Conservation (phyloP, 2,888 invertebrate genomes). For the Serripes groenlandicus region DNA sequence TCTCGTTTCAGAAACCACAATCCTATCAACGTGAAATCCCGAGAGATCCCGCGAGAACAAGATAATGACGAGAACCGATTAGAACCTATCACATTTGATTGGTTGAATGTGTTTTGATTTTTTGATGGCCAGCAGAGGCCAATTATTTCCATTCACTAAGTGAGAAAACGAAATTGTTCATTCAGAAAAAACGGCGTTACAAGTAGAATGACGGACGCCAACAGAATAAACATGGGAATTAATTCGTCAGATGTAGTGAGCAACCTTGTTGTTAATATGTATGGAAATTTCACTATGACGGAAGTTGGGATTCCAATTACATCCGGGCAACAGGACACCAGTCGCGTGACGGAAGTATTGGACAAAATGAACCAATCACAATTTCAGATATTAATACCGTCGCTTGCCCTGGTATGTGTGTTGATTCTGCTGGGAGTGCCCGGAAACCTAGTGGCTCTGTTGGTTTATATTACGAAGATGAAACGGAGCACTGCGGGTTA, state of each 20-base stretch:
- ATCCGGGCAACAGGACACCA: slow-evolving; percentile 12
- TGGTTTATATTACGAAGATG: slow-evolving; percentile 63
- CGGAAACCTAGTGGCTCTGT: slow-evolving; percentile 52
- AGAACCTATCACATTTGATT: slow-evolving; percentile 1
- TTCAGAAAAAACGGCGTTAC: not conserved
- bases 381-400: slow-evolving; percentile 56
- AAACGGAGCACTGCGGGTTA: slow-evolving; percentile 61
- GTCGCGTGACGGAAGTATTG: slow-evolving; percentile 4
- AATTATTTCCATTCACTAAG: not conserved
- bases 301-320: not conserved
- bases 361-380: slow-evolving; percentile 39
- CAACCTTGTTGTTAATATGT: not conserved
- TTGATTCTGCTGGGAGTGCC: slow-evolving; percentile 54
- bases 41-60: slow-evolving; percentile 2
- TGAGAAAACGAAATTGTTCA: not conserved
- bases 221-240: not conserved
- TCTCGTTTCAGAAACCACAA: not conserved
- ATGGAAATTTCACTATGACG: not conserved
- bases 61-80: not conserved
- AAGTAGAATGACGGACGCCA: not conserved
- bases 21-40: slow-evolving; percentile 2
- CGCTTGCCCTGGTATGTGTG: slow-evolving; percentile 47
- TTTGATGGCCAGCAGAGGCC: not conserved
- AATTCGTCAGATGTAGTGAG: not conserved
- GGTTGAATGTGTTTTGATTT: not conserved